phyloP scores from a whole-genome alignment of 2,797 vertebrate genomes.

The Rhynchonycteris naso region DNA sequence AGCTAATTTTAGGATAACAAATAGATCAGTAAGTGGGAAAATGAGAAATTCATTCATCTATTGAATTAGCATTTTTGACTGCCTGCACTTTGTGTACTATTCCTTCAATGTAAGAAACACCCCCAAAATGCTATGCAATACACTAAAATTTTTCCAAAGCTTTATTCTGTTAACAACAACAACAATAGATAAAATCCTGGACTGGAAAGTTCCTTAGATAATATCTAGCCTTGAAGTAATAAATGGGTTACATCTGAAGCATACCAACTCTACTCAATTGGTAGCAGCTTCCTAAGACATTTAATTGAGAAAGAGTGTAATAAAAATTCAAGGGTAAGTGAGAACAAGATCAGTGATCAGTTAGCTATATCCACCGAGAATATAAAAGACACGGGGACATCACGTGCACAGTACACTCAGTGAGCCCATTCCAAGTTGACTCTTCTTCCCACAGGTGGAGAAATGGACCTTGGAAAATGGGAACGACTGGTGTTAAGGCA shows the following conservation, averaged over 20 bases:
- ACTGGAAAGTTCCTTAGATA: background rate
- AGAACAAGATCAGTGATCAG: background rate
- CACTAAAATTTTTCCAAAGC: background rate
- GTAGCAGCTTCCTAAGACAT: background rate
- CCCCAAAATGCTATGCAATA: background rate
- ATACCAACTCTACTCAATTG: background rate
- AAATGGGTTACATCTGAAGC: background rate
- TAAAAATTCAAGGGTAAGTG: background rate
- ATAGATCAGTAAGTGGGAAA: background rate
- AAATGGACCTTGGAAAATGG: background rate
- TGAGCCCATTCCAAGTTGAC: background rate
- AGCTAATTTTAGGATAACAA: background rate
- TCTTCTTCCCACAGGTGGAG: background rate
- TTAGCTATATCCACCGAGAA: background rate
- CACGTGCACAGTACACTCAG: background rate
- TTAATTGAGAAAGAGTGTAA: background rate
- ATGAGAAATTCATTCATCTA: background rate
- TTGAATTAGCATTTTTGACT: background rate
- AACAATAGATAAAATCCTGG: background rate
- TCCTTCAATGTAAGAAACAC: slow-evolving; percentile 9
- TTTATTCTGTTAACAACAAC: background rate
- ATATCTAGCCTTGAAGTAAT: background rate
- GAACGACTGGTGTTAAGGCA: background rate
- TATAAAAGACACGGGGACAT: background rate
- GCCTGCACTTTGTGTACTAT: background rate